phyloP scores from a whole-genome alignment of 2,888 invertebrate genomes.

The Apoda limacodes region DNA sequence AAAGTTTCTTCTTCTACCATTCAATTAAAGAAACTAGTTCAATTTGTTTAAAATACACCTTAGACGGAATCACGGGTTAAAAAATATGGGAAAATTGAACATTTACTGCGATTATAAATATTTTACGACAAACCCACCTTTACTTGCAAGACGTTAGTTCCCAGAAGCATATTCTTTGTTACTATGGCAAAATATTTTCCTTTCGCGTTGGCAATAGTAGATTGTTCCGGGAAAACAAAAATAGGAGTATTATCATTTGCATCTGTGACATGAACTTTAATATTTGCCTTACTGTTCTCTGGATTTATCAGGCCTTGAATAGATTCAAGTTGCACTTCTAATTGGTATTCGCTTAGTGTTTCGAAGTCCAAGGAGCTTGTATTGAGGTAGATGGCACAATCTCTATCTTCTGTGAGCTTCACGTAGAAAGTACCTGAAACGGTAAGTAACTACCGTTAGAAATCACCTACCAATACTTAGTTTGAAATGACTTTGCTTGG shows the following conservation, averaged over 20 bases:
- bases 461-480: neutral
- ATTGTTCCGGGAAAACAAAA: slow-evolving; percentile 78
- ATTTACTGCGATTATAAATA: no score
- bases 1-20: no score
- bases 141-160: slow-evolving; percentile 82
- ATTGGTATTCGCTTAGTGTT: slow-evolving; percentile 75
- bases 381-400: slow-evolving; percentile 84
- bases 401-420: slow-evolving; percentile 80
- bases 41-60: no score
- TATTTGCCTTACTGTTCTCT: slow-evolving; percentile 77
- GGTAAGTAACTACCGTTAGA: no score
- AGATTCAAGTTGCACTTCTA: slow-evolving; percentile 83
- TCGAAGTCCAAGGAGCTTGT: slow-evolving; percentile 83
- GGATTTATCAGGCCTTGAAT: slow-evolving; percentile 85
- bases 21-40: no score
- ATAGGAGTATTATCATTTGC: slow-evolving; percentile 91
- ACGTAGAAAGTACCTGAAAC: slow-evolving; percentile 76
- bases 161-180: slow-evolving; percentile 77
- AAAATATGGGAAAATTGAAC: no score
- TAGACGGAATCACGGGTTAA: no score
- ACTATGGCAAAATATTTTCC: slow-evolving; percentile 86
- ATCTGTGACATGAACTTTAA: slow-evolving; percentile 86
- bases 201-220: slow-evolving; percentile 65
- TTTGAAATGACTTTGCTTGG: no score
- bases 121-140: no score